Percentiles rank a stretch among this genome's conserved stretches.
These are phyloP conservation scores for Marmota flaviventris DNA, from an alignment of 2,113 vertebrate species.

Conservation along the genomic window DNA sequence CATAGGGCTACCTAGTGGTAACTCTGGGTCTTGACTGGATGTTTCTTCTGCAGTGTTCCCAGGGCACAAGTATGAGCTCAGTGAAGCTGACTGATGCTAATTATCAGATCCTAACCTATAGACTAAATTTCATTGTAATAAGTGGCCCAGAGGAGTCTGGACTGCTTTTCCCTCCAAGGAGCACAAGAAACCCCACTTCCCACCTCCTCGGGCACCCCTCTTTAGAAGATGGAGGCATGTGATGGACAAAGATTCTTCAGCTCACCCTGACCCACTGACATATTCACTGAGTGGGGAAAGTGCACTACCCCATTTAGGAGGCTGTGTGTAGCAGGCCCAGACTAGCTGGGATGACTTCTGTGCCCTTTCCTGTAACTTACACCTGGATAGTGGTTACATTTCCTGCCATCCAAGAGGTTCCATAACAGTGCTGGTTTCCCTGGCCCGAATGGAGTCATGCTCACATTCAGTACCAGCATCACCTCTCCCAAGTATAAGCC, in stretches of 20 bases:
- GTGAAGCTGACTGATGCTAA: not conserved
- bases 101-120: constrained; percentile 61
- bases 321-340: not conserved
- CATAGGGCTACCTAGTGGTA: not conserved
- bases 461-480: constrained; percentile 39
- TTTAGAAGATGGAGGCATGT: not conserved
- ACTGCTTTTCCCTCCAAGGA: constrained; percentile 67
- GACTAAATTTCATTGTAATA: constrained; percentile 31
- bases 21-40: not conserved
- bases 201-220: not conserved
- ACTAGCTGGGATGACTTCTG: not conserved
- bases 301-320: not conserved
- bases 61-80: not conserved
- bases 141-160: constrained; percentile 51
- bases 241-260: constrained; percentile 4
- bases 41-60: constrained; percentile 1
- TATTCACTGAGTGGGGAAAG: not conserved
- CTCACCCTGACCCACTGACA: constrained; percentile 38
- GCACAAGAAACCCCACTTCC: constrained; percentile 64
- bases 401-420: not conserved
- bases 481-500: constrained; percentile 31
- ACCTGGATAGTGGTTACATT: not conserved
- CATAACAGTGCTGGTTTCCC: constrained; percentile 2
- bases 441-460: not conserved
- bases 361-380: constrained; percentile 19